phyloP scores from a whole-genome alignment of 1,140 invertebrate genomes.

The Tigriopus japonicus region DNA sequence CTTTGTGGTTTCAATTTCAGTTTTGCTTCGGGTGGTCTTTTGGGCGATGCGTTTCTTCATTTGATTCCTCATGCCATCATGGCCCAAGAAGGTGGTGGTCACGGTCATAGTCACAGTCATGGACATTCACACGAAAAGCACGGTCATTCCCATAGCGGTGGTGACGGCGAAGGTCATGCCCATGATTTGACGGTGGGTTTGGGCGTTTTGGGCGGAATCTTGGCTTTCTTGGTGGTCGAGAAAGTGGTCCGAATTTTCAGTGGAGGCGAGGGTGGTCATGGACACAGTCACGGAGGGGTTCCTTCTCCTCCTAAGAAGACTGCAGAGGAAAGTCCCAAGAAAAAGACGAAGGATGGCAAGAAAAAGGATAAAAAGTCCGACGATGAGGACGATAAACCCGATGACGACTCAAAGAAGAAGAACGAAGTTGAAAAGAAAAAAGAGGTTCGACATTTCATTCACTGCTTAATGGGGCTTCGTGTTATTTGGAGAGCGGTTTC shows the following conservation, averaged over 20 bases:
- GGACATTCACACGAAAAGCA: constrained; percentile 26
- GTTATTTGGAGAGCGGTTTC: no score
- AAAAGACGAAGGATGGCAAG: constrained; percentile 18
- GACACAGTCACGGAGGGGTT: neutral
- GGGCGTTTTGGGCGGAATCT: constrained; percentile 72
- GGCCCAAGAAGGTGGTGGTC: constrained; percentile 27
- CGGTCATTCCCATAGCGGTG: constrained; percentile 31
- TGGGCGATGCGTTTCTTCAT: constrained; percentile 91
- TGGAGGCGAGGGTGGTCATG: neutral
- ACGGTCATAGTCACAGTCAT: constrained; percentile 34
- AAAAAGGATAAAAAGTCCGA: constrained; percentile 18
- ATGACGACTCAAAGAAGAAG: constrained; percentile 26
- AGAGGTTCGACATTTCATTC: no score
- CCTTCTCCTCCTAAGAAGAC: neutral
- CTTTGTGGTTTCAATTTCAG: constrained; percentile 71
- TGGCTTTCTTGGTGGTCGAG: constrained; percentile 75
- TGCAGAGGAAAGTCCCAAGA: constrained; percentile 18
- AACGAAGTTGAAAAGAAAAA: no score
- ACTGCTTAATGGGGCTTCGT: no score
- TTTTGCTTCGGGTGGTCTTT: constrained; percentile 80
- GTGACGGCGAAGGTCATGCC: constrained; percentile 31
- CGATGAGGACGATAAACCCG: constrained; percentile 24
- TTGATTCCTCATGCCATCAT: constrained; percentile 81
- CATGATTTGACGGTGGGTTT: constrained; percentile 72
- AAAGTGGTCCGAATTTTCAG: constrained; percentile 50